Evolutionary conservation across 2,888 invertebrate species (phyloP).

Genomic region (Kryphioiulus occultus): DNA sequence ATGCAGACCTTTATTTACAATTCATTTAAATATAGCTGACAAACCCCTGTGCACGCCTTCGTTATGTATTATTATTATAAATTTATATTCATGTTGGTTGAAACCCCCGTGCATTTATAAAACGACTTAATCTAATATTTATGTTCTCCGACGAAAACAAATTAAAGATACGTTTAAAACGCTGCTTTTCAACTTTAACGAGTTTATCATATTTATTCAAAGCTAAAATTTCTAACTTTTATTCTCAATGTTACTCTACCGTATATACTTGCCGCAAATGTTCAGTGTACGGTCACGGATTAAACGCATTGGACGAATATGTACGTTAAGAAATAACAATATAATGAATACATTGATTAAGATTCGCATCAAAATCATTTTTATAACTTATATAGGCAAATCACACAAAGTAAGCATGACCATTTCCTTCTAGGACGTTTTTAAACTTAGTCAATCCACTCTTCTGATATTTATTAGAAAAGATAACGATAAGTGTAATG

Average conservation of each 20-base stretch:
- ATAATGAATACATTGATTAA: neutral
- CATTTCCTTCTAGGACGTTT: neutral
- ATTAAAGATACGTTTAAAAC: neutral
- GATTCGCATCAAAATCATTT: neutral
- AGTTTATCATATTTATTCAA: neutral
- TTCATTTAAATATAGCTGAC: neutral
- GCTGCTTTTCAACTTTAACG: neutral
- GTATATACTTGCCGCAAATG: too few relatives aligned
- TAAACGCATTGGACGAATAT: too few relatives aligned
- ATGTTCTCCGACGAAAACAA: neutral
- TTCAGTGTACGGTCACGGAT: too few relatives aligned
- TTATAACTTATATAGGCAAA: neutral
- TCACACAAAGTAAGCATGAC: neutral
- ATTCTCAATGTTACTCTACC: too few relatives aligned
- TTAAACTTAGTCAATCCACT: neutral
- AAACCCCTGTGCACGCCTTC: neutral
- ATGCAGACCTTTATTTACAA: neutral
- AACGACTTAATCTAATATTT: neutral
- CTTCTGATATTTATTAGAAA: neutral
- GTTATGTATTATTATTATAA: neutral
- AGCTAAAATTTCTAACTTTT: too few relatives aligned
- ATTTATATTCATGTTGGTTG: neutral
- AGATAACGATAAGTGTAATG: too few relatives aligned
- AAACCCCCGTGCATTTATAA: neutral
- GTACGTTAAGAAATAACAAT: too few relatives aligned